These are phyloP conservation scores for Hydrozoanthus tunicans DNA, from an alignment of 64 coral and sea anemone genomes.

Conservation along the genomic window DNA sequence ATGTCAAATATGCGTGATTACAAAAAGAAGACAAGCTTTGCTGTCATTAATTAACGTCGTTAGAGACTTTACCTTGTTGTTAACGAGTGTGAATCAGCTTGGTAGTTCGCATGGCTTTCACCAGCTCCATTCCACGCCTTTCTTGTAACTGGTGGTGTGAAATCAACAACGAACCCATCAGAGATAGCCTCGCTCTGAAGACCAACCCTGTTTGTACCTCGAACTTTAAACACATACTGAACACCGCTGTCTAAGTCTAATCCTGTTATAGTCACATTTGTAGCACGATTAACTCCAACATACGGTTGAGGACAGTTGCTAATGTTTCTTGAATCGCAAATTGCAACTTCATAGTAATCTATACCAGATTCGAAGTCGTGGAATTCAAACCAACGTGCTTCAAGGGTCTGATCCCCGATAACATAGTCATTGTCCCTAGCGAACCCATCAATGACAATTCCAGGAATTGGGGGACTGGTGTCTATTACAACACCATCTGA, in stretches of 20 bases:
- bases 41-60: too few species aligned
- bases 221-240: slow-evolving; percentile 37
- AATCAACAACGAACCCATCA: slow-evolving; percentile 76
- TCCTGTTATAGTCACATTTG: slow-evolving; percentile 69
- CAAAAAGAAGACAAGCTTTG: too few species aligned
- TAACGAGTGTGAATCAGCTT: neutral
- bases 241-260: neutral
- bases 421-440: slow-evolving; percentile 70
- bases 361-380: slow-evolving; percentile 64
- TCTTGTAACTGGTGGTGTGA: slow-evolving; percentile 46
- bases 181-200: slow-evolving; percentile 27
- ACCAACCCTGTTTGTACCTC: slow-evolving; percentile 60
- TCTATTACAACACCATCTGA: slow-evolving; percentile 85
- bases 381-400: slow-evolving; percentile 69
- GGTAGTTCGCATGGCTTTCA: neutral
- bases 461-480: slow-evolving; percentile 52
- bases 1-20: too few species aligned
- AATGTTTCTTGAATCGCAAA: slow-evolving; percentile 65
- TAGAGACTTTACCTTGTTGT: neutral
- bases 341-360: slow-evolving; percentile 63
- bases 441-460: slow-evolving; percentile 68
- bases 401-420: slow-evolving; percentile 43
- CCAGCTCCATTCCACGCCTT: neutral
- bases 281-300: slow-evolving; percentile 3
- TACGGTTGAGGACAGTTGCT: slow-evolving; percentile 63